Percentiles rank a stretch among this genome's conserved stretches.
These are phyloP conservation scores for Chloroceryle amazona DNA, from an alignment of 2,797 vertebrate genomes.

Conservation along the genomic window DNA sequence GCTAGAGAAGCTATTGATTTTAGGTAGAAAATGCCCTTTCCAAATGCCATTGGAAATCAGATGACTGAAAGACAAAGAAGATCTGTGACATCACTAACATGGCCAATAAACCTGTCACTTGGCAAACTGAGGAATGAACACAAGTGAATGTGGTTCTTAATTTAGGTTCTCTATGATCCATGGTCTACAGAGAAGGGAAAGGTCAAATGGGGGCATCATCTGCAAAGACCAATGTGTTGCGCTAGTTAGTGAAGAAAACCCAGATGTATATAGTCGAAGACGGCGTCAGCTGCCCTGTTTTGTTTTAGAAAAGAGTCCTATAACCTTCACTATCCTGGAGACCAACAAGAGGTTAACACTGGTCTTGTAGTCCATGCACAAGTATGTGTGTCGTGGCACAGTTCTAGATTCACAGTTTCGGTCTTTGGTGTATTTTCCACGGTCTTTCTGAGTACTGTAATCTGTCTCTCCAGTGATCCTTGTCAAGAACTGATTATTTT, in stretches of 20 bases:
- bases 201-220: neutral
- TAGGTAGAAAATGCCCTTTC: conserved; percentile 42
- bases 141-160: neutral
- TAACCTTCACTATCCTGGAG: neutral
- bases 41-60: conserved; percentile 28
- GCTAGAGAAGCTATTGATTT: conserved; percentile 67
- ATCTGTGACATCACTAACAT: conserved; percentile 2
- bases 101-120: conserved; percentile 15
- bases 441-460: neutral
- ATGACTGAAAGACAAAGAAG: conserved; percentile 37
- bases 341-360: neutral
- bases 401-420: neutral
- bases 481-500: neutral
- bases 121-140: conserved; percentile 5
- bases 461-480: neutral
- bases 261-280: neutral
- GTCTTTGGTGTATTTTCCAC: neutral
- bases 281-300: neutral
- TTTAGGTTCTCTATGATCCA: neutral
- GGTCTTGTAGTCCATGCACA: neutral
- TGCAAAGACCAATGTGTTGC: neutral
- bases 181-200: neutral
- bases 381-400: neutral
- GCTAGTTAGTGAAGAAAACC: neutral
- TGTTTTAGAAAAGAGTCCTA: neutral